These are phyloP conservation scores for Apodemus speciosus DNA, from an alignment of 2,113 vertebrate species.

Conservation along the genomic window DNA sequence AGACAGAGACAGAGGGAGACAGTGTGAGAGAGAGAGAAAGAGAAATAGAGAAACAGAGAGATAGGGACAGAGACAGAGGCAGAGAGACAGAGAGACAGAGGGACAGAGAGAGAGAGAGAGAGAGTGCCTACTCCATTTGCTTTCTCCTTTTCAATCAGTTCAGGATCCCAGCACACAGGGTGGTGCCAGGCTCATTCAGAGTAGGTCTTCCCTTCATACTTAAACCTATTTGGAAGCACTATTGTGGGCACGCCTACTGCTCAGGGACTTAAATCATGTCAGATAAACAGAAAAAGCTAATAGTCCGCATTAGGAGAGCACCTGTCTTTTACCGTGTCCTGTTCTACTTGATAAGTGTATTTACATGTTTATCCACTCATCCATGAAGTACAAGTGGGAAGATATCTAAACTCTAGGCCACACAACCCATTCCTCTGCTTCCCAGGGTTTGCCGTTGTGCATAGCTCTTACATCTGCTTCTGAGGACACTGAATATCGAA, in stretches of 20 bases:
- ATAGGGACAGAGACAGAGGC: background rate
- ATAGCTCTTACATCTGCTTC: background rate
- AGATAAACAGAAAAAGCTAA: background rate
- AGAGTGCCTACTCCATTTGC: background rate
- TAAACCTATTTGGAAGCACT: background rate
- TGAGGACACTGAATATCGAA: background rate
- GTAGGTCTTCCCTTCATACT: background rate
- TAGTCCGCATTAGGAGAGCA: background rate
- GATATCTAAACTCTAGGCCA: background rate
- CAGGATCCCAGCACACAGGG: background rate
- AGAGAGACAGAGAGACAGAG: background rate
- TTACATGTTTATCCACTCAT: background rate
- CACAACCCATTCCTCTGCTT: background rate
- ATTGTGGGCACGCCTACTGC: no score
- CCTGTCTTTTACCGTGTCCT: background rate
- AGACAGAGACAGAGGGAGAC: background rate
- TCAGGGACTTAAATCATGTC: background rate
- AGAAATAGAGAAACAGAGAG: no score
- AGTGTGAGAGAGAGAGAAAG: no score
- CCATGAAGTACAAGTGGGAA: background rate
- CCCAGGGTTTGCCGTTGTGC: background rate
- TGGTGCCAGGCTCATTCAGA: background rate
- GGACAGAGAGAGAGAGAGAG: background rate
- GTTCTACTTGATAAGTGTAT: background rate
- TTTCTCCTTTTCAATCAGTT: background rate